Conservation (phyloP, 2,113 vertebrate genomes). For the Tetrao urogallus region DNA sequence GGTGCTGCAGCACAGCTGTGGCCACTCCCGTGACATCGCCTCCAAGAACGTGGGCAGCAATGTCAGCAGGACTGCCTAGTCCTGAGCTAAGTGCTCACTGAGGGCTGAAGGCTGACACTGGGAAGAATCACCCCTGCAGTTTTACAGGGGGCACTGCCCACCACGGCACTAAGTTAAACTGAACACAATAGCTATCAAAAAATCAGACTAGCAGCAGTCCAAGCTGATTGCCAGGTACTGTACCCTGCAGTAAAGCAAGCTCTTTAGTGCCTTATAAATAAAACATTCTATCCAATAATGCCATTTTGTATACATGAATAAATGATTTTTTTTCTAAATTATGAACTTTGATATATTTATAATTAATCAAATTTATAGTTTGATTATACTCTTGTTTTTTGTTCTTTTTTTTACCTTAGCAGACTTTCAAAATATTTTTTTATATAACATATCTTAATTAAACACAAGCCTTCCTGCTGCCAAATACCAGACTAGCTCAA, state of each 20-base stretch:
- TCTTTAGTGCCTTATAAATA: not conserved
- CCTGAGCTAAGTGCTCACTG: not conserved
- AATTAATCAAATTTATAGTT: not conserved
- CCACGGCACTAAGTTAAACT: not conserved
- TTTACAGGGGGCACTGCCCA: not conserved
- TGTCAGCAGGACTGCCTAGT: not conserved
- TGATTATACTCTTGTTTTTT: not conserved
- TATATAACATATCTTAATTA: not conserved
- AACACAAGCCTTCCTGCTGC: slow-evolving; percentile 23
- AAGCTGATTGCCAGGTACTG: not conserved
- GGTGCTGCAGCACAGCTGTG: not conserved
- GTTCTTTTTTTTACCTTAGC: not conserved
- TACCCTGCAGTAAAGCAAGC: not conserved
- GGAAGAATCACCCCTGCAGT: not conserved
- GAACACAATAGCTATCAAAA: not conserved
- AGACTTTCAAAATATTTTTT: not conserved
- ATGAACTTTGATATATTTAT: not conserved
- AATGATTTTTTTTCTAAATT: not conserved
- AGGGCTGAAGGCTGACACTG: not conserved
- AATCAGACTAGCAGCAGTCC: not conserved
- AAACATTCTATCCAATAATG: not conserved
- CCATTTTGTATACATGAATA: not conserved
- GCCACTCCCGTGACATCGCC: not conserved
- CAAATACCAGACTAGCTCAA: slow-evolving; percentile 41
- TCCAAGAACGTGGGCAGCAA: not conserved